Percentiles rank a stretch among this genome's conserved stretches.
These are phyloP conservation scores for Ameiurus melas DNA, from an alignment of 2,113 vertebrate genomes.

Conservation along the genomic window DNA sequence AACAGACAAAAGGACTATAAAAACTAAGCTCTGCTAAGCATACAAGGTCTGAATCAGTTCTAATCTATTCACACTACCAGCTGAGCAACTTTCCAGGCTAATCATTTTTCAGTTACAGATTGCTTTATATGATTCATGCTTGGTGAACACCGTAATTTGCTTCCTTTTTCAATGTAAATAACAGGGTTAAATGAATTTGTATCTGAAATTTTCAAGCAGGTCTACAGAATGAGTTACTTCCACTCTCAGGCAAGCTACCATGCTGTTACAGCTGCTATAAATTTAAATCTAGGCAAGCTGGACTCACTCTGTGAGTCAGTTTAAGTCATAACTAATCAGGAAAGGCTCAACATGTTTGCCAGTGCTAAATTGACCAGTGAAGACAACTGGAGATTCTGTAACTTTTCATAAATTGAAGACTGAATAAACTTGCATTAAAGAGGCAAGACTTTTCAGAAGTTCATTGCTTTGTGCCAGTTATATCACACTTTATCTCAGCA, in stretches of 20 bases:
- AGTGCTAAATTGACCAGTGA: neutral
- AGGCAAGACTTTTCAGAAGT: neutral
- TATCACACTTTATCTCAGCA: neutral
- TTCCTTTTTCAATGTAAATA: conserved; percentile 2
- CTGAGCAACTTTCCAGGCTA: neutral
- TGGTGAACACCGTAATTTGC: neutral
- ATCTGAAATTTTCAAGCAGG: neutral
- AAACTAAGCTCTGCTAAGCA: neutral
- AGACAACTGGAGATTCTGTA: neutral
- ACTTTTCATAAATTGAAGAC: neutral
- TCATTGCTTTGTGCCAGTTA: neutral
- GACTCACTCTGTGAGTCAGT: neutral
- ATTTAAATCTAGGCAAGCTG: conserved; percentile 30
- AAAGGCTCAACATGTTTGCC: neutral
- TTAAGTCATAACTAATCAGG: conserved; percentile 6
- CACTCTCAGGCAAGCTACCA: neutral
- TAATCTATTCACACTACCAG: neutral
- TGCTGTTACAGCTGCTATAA: conserved; percentile 25
- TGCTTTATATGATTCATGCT: conserved; percentile 1
- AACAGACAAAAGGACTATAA: neutral
- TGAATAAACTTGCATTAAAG: neutral
- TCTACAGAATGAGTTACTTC: conserved; percentile 12
- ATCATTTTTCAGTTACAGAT: neutral
- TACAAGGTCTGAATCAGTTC: neutral
- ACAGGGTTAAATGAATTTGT: neutral